phyloP scores from a whole-genome alignment of 92 coral and sea anemone genomes.

The Nematostella vectensis region DNA sequence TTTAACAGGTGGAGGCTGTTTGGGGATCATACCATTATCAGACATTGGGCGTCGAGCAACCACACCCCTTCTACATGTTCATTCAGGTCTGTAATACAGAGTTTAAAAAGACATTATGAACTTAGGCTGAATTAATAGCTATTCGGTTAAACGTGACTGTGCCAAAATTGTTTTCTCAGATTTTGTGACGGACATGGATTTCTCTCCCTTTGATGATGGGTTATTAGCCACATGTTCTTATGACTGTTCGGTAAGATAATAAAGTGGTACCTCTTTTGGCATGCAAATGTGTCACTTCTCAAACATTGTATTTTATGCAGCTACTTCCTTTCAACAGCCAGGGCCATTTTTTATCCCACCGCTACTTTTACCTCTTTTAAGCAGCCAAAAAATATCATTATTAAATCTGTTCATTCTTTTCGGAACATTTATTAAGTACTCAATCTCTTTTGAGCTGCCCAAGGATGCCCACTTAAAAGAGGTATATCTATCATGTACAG shows the following conservation, averaged over 20 bases:
- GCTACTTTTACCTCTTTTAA: no score
- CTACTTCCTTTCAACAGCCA: neutral
- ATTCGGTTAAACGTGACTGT: no score
- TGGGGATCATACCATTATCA: constrained; percentile 48
- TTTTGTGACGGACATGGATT: constrained; percentile 90
- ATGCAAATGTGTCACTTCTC: neutral
- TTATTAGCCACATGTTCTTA: constrained; percentile 77
- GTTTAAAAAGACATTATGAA: no score
- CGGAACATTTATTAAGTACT: no score
- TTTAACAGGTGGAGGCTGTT: constrained; percentile 53
- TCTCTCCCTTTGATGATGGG: constrained; percentile 79
- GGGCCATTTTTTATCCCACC: neutral
- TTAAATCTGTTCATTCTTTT: no score
- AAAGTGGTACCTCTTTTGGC: neutral
- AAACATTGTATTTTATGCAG: neutral
- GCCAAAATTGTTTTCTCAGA: no score
- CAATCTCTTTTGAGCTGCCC: no score
- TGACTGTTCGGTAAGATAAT: constrained; percentile 81
- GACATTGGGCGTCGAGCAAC: constrained; percentile 53
- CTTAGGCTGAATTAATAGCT: no score
- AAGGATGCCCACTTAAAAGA: no score
- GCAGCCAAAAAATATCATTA: no score
- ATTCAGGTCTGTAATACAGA: constrained; percentile 61
- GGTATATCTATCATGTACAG: no score
- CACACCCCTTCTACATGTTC: constrained; percentile 57